Evolutionary conservation across 2,888 invertebrate genomes (phyloP).

Genomic region (Zelleria hepariella): DNA sequence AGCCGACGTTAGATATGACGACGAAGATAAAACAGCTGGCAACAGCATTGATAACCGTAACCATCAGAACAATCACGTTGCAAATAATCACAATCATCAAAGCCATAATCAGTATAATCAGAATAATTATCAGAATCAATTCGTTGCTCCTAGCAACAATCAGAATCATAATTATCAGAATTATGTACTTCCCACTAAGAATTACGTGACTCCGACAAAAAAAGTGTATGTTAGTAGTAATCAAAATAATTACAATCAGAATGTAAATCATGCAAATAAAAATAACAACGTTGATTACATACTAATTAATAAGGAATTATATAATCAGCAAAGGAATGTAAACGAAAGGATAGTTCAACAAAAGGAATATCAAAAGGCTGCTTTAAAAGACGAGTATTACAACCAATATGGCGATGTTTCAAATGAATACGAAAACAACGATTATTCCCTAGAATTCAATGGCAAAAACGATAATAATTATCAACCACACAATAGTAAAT

Average conservation of each 20-base stretch:
- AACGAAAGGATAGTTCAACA: not conserved
- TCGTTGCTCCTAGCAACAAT: not conserved
- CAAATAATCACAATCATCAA: not conserved
- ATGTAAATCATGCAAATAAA: slow-evolving; percentile 4
- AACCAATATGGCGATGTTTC: slow-evolving; percentile 34
- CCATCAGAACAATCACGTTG: not conserved
- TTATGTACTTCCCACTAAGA: not conserved
- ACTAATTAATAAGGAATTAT: slow-evolving; percentile 13
- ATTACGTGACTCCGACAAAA: not conserved
- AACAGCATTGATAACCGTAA: slow-evolving; percentile 21
- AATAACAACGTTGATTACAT: not conserved
- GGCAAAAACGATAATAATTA: slow-evolving; percentile 29
- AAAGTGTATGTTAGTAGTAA: slow-evolving; percentile 9
- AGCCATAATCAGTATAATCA: not conserved
- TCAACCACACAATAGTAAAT: slow-evolving; percentile 42
- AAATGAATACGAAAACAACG: slow-evolving; percentile 41
- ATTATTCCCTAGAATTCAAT: slow-evolving; percentile 42
- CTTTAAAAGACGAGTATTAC: slow-evolving; percentile 27
- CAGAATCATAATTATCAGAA: not conserved
- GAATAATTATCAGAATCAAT: not conserved
- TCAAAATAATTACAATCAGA: slow-evolving; percentile 12
- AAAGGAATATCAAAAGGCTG: not conserved
- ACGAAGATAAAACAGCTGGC: slow-evolving; percentile 29
- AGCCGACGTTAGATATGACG: slow-evolving; percentile 76
- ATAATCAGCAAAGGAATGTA: slow-evolving; percentile 14